Evolutionary conservation across 2,113 vertebrate species (phyloP).

Genomic region (Psilopsiagon aymara): DNA sequence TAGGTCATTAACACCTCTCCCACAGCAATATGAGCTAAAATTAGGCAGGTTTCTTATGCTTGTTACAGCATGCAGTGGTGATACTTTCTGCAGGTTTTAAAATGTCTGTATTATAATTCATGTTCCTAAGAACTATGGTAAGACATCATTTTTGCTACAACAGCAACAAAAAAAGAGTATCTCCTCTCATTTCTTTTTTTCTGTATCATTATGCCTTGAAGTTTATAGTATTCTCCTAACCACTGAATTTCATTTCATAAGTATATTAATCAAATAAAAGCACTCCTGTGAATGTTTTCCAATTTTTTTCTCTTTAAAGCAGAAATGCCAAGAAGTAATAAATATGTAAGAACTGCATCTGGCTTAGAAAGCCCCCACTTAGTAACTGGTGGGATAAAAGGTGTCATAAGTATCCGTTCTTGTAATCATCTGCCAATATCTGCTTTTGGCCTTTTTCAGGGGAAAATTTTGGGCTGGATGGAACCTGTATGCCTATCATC

Average conservation of each 20-base stretch:
- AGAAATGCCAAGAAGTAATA: not conserved
- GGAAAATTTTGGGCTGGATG: not conserved
- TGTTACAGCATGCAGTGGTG: conserved; percentile 22
- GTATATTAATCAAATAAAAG: not conserved
- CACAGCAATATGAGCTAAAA: conserved; percentile 2
- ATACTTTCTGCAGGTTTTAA: conserved; percentile 28
- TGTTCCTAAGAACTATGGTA: not conserved
- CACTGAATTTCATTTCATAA: not conserved
- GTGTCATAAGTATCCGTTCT: not conserved
- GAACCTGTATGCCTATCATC: not conserved
- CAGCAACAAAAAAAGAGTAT: not conserved
- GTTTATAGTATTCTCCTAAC: not conserved
- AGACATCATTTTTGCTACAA: not conserved
- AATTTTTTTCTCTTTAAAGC: not conserved
- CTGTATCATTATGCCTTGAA: not conserved
- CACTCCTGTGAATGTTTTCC: not conserved
- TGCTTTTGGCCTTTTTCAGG: not conserved
- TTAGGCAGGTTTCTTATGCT: conserved; percentile 15
- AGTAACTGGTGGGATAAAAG: not conserved
- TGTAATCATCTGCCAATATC: not conserved
- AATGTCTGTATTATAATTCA: conserved; percentile 31
- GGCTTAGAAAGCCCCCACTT: not conserved
- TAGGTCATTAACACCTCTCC: conserved; percentile 55
- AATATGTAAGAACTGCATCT: not conserved
- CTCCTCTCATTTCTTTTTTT: not conserved